Percentiles rank a stretch among this genome's conserved stretches.
phyloP scores from a whole-genome alignment of 2,888 invertebrate species.

The Hetaerina titia region DNA sequence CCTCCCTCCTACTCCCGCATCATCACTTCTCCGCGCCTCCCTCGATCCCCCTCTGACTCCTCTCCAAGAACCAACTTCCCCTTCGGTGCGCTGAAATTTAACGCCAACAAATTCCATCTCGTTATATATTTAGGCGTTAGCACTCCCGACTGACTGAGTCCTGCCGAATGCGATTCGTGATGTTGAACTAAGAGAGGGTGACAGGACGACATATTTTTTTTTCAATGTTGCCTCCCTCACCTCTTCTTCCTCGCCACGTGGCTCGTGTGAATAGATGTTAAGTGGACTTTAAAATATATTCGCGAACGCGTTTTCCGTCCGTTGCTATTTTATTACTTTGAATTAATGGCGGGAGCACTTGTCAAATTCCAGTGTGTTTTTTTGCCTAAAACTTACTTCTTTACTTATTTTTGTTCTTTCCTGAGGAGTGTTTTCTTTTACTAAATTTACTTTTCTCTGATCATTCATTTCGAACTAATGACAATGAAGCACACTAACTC shows the following conservation, averaged over 20 bases:
- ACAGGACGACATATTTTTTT: neutral
- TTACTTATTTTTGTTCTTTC: neutral
- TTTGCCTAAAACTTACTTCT: neutral
- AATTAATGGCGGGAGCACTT: neutral
- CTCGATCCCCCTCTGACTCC: no score
- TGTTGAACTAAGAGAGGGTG: no score
- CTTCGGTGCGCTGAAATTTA: neutral
- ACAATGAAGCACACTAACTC: neutral
- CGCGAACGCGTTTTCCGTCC: neutral
- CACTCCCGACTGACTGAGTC: no score
- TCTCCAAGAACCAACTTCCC: neutral
- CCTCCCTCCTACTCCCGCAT: neutral
- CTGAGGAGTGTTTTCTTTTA: neutral
- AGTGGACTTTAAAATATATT: neutral
- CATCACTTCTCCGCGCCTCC: neutral
- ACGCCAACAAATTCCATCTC: slow-evolving; percentile 16
- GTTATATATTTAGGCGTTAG: neutral
- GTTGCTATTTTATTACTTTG: neutral
- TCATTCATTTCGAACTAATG: neutral
- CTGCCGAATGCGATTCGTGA: no score
- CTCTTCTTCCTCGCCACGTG: neutral
- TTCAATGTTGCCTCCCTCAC: neutral
- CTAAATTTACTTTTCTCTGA: neutral
- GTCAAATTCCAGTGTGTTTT: neutral
- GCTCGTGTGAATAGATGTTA: neutral